phyloP scores from a whole-genome alignment of 1,140 invertebrate species.

The Theocolax elegans region DNA sequence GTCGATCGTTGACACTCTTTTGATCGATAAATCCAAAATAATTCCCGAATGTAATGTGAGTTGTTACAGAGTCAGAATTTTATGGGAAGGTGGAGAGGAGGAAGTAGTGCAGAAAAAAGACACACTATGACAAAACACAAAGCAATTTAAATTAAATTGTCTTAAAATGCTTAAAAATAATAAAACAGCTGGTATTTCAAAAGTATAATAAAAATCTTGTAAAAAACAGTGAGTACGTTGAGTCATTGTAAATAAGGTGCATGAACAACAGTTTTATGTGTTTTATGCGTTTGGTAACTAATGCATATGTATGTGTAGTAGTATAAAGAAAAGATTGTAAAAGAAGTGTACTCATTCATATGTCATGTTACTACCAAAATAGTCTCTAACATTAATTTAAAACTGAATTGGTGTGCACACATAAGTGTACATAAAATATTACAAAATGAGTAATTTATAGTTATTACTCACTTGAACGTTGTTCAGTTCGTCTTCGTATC shows the following conservation, averaged over 20 bases:
- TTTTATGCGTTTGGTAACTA: too few relatives aligned
- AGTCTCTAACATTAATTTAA: not conserved
- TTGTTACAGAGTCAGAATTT: conserved; percentile 38
- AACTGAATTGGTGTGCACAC: not conserved
- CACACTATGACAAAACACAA: conserved; percentile 57
- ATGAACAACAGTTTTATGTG: too few relatives aligned
- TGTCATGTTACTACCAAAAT: not conserved
- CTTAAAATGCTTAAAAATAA: conserved; percentile 32
- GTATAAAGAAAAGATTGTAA: not conserved
- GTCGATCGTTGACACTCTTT: conserved; percentile 6
- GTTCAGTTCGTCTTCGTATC: conserved; percentile 74
- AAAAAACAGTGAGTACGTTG: too few relatives aligned
- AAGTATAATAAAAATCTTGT: conserved; percentile 15
- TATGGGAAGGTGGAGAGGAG: conserved; percentile 39
- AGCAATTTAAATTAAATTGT: conserved; percentile 46
- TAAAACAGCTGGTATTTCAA: not conserved
- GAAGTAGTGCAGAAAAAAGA: conserved; percentile 55
- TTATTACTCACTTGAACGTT: conserved; percentile 71
- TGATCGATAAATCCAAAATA: conserved; percentile 12
- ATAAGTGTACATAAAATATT: conserved; percentile 4
- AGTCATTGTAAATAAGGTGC: too few relatives aligned
- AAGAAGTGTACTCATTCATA: conserved; percentile 5
- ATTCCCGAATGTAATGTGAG: conserved; percentile 38
- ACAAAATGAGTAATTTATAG: conserved; percentile 2
- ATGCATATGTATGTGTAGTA: conserved; percentile 10